Evolutionary conservation across 2,888 invertebrate genomes (phyloP), one percentile per base, ranked within the genome.

Genomic region (Troglohyphantes excavatus): DNA sequence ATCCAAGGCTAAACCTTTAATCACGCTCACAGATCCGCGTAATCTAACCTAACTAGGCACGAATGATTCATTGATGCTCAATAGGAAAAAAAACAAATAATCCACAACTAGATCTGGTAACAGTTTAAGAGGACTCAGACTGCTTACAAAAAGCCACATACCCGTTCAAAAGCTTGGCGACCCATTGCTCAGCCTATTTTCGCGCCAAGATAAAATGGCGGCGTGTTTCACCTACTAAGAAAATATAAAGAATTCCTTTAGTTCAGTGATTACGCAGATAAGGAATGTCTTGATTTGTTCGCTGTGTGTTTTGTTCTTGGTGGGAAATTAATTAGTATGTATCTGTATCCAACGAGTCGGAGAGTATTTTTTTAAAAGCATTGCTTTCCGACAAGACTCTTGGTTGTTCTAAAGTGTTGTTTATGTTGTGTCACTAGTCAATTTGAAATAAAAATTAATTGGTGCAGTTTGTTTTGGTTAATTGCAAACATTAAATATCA

Each of bases 181-280:
- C 73, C 65, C 63, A 84, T 65, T 65, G 73, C 63, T 73, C 84
- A 84, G 43, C 75, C 26, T 73, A 84, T 84, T 84, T 84, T 84
- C 75, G 75, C 84, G 75, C 73, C 65, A 75, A 73, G 65, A 67
- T 75, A 75, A 67, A 84, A 75, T 33, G 73, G 84, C 21, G 65
- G 73, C 73, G 29, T 29, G 46, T 29, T 67, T 61, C 63, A 75
- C 27, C 29, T 46, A 21, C 27, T 53, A 46, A 27, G 39, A 29
- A 19, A 46, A 23, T 61, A 21, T 59, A 65, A 46, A 72, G 39
- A 75, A 46, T 84, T 67, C 27, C 33, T 53, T 27, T 65, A 68
- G 63, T 75, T 75, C 53, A 53, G 21, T 84, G 65, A 33, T 9
- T 84, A 63, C 83, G 13, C 21, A 72, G 72, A 63, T 83, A 63